Percentiles rank a stretch among this genome's conserved stretches.
These are phyloP conservation scores for Sus scrofa DNA, from an alignment of 2,113 vertebrate species.

Conservation along the genomic window T2T-Sscrofa CM000822.6:26032501-26033000, in stretches of 20 bases:
- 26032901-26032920: neutral
- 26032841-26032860: neutral
- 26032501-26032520: neutral
- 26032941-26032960: neutral
- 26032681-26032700: neutral
- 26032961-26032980: neutral
- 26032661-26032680: neutral
- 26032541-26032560: neutral
- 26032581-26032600: neutral
- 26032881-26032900: neutral
- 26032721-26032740: neutral
- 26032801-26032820: neutral
- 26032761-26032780: neutral
- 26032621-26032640: neutral
- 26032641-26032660: neutral
- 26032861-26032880: neutral
- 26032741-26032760: neutral
- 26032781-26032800: neutral
- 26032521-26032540: neutral
- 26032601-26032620: neutral
- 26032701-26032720: neutral
- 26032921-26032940: neutral
- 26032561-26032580: neutral
- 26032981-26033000: neutral
- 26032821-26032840: slow-evolving; percentile 1